These are phyloP conservation scores for Emesis furor DNA, from an alignment of 2,888 invertebrate species.

Conservation along the genomic window DNA sequence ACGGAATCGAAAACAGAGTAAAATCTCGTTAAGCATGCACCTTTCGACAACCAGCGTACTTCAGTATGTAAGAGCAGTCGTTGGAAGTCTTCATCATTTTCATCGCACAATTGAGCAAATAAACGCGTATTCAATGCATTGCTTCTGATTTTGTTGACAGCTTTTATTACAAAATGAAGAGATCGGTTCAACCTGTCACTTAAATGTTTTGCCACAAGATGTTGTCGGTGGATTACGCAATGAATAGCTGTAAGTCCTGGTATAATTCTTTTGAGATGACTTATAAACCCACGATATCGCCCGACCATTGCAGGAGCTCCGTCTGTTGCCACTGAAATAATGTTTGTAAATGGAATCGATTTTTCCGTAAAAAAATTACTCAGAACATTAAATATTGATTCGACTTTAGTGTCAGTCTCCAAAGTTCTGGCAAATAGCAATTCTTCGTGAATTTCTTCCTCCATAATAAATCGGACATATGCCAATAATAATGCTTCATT, in stretches of 20 bases:
- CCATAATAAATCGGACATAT: slow-evolving; percentile 45
- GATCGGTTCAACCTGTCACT: slow-evolving; percentile 64
- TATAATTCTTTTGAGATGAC: slow-evolving; percentile 76
- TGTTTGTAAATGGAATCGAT: slow-evolving; percentile 69
- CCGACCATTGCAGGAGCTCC: slow-evolving; percentile 78
- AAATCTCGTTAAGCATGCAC: slow-evolving; percentile 52
- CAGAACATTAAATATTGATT: slow-evolving; percentile 75
- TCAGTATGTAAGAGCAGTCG: no score
- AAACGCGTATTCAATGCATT: no score
- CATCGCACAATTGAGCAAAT: no score
- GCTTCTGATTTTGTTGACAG: slow-evolving; percentile 57
- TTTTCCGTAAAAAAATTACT: slow-evolving; percentile 49
- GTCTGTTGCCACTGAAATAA: slow-evolving; percentile 77
- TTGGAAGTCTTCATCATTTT: no score
- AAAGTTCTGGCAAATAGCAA: slow-evolving; percentile 79
- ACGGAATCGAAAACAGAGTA: slow-evolving; percentile 33
- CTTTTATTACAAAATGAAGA: slow-evolving; percentile 65
- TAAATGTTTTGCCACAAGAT: slow-evolving; percentile 65
- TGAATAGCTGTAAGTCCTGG: slow-evolving; percentile 57
- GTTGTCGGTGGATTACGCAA: slow-evolving; percentile 59
- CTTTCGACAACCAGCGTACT: not conserved
- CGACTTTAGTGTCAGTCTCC: slow-evolving; percentile 79
- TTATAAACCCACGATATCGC: slow-evolving; percentile 78
- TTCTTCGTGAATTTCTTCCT: slow-evolving; percentile 79
- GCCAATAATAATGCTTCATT: slow-evolving; percentile 62